phyloP scores from a whole-genome alignment of 2,113 vertebrate species.

The Phyllopteryx taeniolatus region DNA sequence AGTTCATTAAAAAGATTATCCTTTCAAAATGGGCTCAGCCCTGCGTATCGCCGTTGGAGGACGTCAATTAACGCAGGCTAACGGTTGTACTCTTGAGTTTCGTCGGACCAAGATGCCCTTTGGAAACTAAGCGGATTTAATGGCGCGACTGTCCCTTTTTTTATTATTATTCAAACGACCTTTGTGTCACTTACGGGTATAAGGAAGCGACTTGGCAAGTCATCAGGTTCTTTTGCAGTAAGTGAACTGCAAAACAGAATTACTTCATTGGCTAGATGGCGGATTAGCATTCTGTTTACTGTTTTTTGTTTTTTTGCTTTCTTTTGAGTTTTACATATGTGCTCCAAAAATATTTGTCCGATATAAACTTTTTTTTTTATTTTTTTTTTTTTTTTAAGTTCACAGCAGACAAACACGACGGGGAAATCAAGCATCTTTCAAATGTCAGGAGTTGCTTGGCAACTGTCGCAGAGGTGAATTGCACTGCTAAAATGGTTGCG shows the following conservation, averaged over 20 bases:
- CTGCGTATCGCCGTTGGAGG: neutral
- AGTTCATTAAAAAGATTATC: neutral
- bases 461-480: conserved; percentile 57
- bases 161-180: neutral
- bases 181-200: neutral
- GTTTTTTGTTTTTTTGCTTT: too few relatives aligned
- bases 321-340: too few relatives aligned
- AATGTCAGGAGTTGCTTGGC: conserved; percentile 64
- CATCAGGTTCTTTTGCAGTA: too few relatives aligned
- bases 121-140: neutral
- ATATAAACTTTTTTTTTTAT: neutral
- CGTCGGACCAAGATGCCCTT: neutral
- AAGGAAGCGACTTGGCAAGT: neutral
- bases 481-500: conserved; percentile 49
- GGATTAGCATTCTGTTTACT: too few relatives aligned
- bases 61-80: neutral
- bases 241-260: too few relatives aligned
- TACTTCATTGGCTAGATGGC: too few relatives aligned
- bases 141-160: neutral
- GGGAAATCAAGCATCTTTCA: conserved; percentile 28
- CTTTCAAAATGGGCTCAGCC: neutral
- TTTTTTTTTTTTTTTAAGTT: neutral
- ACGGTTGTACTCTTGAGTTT: neutral
- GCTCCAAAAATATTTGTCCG: neutral
- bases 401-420: neutral